Evolutionary conservation across 2,888 invertebrate species (phyloP), one percentile per base, ranked within the genome.

Genomic region (Ochlodes sylvanus): DNA sequence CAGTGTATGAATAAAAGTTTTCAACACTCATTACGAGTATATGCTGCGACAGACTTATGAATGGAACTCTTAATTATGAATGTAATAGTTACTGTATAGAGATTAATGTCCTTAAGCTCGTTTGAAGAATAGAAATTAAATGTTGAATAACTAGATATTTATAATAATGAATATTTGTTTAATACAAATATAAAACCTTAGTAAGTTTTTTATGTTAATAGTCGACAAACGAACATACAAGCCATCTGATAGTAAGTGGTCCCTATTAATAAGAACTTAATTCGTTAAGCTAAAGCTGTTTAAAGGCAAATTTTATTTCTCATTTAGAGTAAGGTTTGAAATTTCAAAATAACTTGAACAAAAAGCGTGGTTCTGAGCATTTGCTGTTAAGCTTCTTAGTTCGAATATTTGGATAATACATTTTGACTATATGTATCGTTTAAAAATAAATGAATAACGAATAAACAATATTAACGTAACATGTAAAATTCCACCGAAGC

Each of bases 21-120:
- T 54, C 58, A 63, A 62, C 63, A 32, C 68, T 68, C 68, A 62
- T 68, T 68, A 68, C 56, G 68, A 62, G 50, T 68, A 62, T 62
- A 56, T 68, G 68, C 62, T 68, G 62, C 41, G 62, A 63, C 68
- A 10, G 67, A 44, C 62, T 61, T 61, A 21, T 68, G 68, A 68
- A 68, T 68, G 41, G 62, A 68, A 52, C 56, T 68, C 68, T 68
- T 68, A 68, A 68, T 68, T 63, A 68, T 68, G 62, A 68, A 68
- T 68, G 68, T 57, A 57, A 68, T 68, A 68, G 50, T 68, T 41
- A 42, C 62, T 32, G 50, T 62, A 62, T 47, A 34, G 38, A 56
- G 56, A 57, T 68, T 56, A 52, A 52, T 52, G 6, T 52, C 14
- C 27, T 27, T 47, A 34, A 61, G 50, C 19, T 15, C n/a, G 38